Percentiles rank a stretch among this genome's conserved stretches.
Conservation (phyloP, 2,888 invertebrate genomes). For the Odontothrips loti region DNA sequence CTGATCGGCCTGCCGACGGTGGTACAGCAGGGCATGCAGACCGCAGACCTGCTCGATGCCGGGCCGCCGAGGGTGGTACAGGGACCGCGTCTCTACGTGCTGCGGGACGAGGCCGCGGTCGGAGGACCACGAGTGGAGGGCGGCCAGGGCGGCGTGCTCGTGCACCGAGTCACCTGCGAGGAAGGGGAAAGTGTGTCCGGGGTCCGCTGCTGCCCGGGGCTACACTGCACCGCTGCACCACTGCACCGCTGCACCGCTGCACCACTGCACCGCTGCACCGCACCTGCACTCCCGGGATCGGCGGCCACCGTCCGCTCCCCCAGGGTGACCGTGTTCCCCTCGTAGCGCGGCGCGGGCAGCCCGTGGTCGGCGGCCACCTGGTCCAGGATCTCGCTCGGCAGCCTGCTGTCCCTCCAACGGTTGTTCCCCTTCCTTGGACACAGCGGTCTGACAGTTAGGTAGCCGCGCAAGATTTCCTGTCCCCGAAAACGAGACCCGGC, state of each 20-base stretch:
- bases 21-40: too few species aligned
- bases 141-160: slow-evolving; percentile 67
- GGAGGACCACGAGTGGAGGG: slow-evolving; percentile 64
- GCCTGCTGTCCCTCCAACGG: slow-evolving; percentile 49
- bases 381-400: slow-evolving; percentile 48
- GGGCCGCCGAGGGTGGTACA: slow-evolving; percentile 69
- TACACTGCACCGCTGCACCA: too few species aligned
- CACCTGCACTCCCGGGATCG: background rate
- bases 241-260: too few species aligned
- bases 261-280: background rate
- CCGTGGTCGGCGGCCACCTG: slow-evolving; percentile 49
- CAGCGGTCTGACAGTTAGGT: too few species aligned
- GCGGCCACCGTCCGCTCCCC: slow-evolving; percentile 33
- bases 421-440: slow-evolving; percentile 47
- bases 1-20: too few species aligned
- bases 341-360: slow-evolving; percentile 45
- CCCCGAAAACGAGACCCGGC: too few species aligned
- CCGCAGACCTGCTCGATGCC: slow-evolving; percentile 72
- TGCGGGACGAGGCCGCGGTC: slow-evolving; percentile 77
- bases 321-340: slow-evolving; percentile 41
- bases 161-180: background rate
- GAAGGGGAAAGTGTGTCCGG: background rate
- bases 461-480: too few species aligned
- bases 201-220: too few species aligned
- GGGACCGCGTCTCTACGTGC: slow-evolving; percentile 80